Base-by-base conservation (phyloP, 2,888 invertebrate genomes). In the Pandemis heparana region DNA sequence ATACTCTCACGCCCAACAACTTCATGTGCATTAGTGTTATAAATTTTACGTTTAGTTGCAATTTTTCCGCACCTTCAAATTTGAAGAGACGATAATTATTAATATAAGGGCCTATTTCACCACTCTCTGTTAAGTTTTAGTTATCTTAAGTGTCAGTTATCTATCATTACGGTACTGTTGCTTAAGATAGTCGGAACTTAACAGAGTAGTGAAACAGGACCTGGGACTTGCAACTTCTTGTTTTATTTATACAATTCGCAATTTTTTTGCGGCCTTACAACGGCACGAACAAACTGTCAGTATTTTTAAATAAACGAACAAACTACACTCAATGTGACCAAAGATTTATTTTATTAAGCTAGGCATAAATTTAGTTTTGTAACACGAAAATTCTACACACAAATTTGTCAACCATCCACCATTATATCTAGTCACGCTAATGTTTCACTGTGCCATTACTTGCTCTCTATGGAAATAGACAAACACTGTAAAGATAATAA, bases 301-400 rank as follows among this genome's bases (percentile, higher is more conserved):
- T 73, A 73, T 73, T 64, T 39, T 18, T 10, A 65, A 5, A 8
- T 14, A 2, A 66, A 66, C 48, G 41, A 86, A 83, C 66, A 78
- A 84, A 85, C 87, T 91, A 89, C 90, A 90, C 90, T 91, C 89
- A 90, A 84, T 81, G 82, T 85, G 91, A 94, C 93, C 93, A 94
- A 94, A 94, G 93, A 94, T 88, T 85, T 84, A 80, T 78, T 78
- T 83, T 86, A 87, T 83, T 89, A 85, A 82, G 82, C 79, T 77
- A 75, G 67, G 67, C 65, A 65, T 70, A 48, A 67, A 63, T 67
- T 72, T 63, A 74, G 64, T 67, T 32, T 61, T 72, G 62, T 82
- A 82, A 76, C 78, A 77, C 80, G 23, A 79, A 77, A 77, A 79
- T 76, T 75, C 76, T 76, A 80, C 81, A 81, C 78, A 80, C 81